Conservation (phyloP, 2,797 vertebrate species). For the Hypotaenidia okinawae region DNA sequence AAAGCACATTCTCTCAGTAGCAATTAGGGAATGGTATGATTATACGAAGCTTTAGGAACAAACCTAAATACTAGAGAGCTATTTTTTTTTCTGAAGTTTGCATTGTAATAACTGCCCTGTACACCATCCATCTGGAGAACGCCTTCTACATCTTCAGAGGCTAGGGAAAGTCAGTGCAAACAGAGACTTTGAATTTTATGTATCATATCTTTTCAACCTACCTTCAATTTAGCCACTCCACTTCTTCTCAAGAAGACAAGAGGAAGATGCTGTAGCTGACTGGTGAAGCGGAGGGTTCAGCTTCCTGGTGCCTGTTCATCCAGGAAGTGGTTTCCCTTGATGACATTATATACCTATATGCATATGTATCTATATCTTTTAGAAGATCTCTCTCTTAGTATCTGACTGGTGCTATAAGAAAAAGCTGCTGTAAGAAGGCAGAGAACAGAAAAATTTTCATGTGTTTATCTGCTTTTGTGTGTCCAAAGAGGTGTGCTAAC, state of each 20-base stretch:
- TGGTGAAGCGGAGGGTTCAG: not conserved
- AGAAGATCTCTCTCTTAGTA: not conserved
- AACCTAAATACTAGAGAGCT: not conserved
- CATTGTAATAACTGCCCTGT: not conserved
- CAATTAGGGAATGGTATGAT: conserved; percentile 45
- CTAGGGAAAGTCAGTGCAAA: not conserved
- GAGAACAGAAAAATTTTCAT: not conserved
- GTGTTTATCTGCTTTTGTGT: not conserved
- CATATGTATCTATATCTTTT: not conserved
- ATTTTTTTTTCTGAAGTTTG: not conserved
- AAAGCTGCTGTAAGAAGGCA: not conserved
- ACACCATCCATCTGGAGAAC: not conserved
- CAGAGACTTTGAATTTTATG: not conserved
- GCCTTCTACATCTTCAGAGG: not conserved
- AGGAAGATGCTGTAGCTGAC: not conserved
- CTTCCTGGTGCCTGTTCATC: not conserved
- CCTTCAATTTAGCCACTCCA: not conserved
- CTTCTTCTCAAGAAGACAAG: not conserved
- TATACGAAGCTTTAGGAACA: conserved; percentile 9
- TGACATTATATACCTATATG: not conserved
- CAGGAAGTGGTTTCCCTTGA: not conserved
- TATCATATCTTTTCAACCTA: not conserved
- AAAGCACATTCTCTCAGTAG: conserved; percentile 45
- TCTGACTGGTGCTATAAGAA: not conserved
- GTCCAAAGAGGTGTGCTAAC: not conserved